phyloP scores from a whole-genome alignment of 2,888 invertebrate species.

The Dione vanillae region DNA sequence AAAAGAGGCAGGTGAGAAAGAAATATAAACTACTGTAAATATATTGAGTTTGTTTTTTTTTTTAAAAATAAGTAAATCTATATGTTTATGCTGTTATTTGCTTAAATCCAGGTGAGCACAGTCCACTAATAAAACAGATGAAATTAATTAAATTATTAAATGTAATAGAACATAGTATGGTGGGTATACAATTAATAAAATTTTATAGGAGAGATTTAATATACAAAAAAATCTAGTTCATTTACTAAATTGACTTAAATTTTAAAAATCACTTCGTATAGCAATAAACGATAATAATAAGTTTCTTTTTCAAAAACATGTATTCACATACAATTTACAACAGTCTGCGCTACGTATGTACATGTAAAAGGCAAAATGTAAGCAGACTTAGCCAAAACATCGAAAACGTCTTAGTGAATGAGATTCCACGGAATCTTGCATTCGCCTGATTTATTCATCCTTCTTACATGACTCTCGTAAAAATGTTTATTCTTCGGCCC shows the following conservation, averaged over 20 bases:
- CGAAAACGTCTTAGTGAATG: conserved; percentile 34
- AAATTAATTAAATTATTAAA: no score
- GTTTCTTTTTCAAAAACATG: not conserved
- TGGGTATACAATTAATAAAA: no score
- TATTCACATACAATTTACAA: not conserved
- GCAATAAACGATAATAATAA: not conserved
- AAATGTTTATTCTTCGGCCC: conserved; percentile 38
- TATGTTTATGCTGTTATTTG: no score
- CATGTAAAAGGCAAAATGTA: conserved; percentile 16
- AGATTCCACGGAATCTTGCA: conserved; percentile 33
- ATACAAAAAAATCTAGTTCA: no score
- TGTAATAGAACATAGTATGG: no score
- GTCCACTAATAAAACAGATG: no score
- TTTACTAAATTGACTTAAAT: not conserved
- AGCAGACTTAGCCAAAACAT: conserved; percentile 22
- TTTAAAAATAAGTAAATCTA: no score
- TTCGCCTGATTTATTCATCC: conserved; percentile 42
- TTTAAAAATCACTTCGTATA: not conserved
- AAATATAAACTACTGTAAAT: no score
- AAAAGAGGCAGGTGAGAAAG: no score
- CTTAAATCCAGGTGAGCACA: no score
- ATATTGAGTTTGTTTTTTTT: no score
- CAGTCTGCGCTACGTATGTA: not conserved
- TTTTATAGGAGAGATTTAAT: no score
- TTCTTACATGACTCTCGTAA: conserved; percentile 29